These are phyloP conservation scores for Cyprinella venusta DNA, from an alignment of 2,797 vertebrate genomes.

Conservation along the genomic window DNA sequence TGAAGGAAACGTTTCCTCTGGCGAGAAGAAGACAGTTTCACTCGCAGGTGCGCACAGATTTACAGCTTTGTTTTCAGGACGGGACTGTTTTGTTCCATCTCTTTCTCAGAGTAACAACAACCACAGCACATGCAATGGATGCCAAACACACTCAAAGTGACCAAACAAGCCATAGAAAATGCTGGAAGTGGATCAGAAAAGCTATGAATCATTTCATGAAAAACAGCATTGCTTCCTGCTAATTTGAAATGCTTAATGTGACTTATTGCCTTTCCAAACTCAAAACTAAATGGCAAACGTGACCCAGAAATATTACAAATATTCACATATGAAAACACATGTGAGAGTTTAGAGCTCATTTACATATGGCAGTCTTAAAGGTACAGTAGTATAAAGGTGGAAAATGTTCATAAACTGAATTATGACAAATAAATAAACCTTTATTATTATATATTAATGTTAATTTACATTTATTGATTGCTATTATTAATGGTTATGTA, in stretches of 20 bases:
- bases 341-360: background rate
- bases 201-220: background rate
- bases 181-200: background rate
- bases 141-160: background rate
- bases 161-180: background rate
- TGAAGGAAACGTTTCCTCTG: background rate
- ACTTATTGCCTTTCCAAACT: background rate
- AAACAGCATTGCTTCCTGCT: background rate
- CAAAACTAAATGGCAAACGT: background rate
- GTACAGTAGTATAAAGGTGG: background rate
- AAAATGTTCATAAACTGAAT: background rate
- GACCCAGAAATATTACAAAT: background rate
- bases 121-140: background rate
- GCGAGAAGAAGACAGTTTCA: background rate
- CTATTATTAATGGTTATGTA: background rate
- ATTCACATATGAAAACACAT: background rate
- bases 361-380: background rate
- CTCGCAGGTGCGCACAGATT: slow-evolving; percentile 47
- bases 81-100: background rate
- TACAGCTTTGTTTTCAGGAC: slow-evolving; percentile 57
- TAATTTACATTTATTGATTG: background rate
- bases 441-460: background rate
- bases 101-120: slow-evolving; percentile 10
- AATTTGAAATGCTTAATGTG: background rate
- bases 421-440: background rate